Evolutionary conservation across 2,797 vertebrate genomes (phyloP).

Genomic region (Periophthalmus magnuspinnatus): DNA sequence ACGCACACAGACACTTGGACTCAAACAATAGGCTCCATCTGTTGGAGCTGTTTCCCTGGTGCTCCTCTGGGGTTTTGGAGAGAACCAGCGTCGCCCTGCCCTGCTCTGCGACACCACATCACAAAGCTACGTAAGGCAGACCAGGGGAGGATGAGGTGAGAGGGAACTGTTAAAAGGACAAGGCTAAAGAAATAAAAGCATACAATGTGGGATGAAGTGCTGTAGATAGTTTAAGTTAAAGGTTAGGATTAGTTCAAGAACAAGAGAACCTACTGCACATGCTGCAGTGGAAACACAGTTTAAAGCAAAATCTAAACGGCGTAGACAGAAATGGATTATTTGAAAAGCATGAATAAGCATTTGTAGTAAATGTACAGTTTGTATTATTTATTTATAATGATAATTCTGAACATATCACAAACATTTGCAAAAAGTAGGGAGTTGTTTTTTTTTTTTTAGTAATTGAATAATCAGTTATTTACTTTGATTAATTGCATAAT

Average conservation of each 20-base stretch:
- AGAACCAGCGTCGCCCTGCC: slow-evolving; percentile 46
- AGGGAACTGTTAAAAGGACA: slow-evolving; percentile 22
- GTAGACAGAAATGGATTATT: no score
- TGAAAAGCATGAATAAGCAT: no score
- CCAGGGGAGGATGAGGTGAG: slow-evolving; percentile 23
- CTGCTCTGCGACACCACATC: slow-evolving; percentile 56
- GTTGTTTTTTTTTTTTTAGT: no score
- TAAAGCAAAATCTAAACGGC: no score
- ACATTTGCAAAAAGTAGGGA: no score
- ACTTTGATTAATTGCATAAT: no score
- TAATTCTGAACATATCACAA: no score
- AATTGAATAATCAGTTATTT: no score
- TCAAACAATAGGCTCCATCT: slow-evolving; percentile 74
- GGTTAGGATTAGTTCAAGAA: slow-evolving; percentile 35
- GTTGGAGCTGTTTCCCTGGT: slow-evolving; percentile 65
- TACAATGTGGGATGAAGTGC: slow-evolving; percentile 35
- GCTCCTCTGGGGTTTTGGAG: slow-evolving; percentile 53
- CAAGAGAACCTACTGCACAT: no score
- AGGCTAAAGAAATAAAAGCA: slow-evolving; percentile 12
- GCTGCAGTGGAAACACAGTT: no score
- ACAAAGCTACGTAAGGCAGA: slow-evolving; percentile 27
- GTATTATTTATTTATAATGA: no score
- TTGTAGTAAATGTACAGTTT: no score
- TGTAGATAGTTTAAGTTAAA: slow-evolving; percentile 15
- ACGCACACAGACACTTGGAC: slow-evolving; percentile 37